Evolutionary conservation across 2,888 invertebrate genomes (phyloP).

Genomic region (Tenthredo livida): DNA sequence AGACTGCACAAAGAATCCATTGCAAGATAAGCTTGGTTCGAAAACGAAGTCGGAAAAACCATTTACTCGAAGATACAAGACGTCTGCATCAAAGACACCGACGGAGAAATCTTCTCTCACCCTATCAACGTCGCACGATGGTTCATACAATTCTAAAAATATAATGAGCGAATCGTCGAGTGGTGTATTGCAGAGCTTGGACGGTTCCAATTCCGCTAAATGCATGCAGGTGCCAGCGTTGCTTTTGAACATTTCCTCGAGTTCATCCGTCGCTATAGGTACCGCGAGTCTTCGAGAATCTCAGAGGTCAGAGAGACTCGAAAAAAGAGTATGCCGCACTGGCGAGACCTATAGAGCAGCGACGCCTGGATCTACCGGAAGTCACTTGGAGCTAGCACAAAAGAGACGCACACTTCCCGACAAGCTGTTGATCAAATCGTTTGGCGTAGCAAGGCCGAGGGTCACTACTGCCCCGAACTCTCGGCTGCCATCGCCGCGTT

Average conservation of each 20-base stretch:
- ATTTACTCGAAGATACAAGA: neutral
- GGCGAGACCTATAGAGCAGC: neutral
- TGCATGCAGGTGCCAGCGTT: slow-evolving; percentile 40
- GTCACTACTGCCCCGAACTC: slow-evolving; percentile 26
- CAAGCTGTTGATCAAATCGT: neutral
- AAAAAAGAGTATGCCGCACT: neutral
- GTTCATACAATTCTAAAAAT: slow-evolving; percentile 37
- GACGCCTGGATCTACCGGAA: neutral
- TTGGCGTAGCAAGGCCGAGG: neutral
- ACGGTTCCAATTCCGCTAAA: slow-evolving; percentile 35
- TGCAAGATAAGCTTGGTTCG: neutral
- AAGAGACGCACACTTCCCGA: slow-evolving; percentile 8
- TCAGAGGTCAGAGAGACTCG: neutral
- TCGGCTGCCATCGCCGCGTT: slow-evolving; percentile 20
- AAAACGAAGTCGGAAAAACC: neutral
- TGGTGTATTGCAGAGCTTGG: neutral
- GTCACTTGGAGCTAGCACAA: slow-evolving; percentile 30
- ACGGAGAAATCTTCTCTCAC: slow-evolving; percentile 52
- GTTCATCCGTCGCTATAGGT: slow-evolving; percentile 33
- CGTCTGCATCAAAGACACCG: neutral
- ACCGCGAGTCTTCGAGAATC: neutral
- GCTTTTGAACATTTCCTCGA: slow-evolving; percentile 32
- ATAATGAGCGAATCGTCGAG: slow-evolving; percentile 41
- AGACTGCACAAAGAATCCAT: neutral
- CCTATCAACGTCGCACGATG: slow-evolving; percentile 54